phyloP scores from a whole-genome alignment of 2,797 vertebrate genomes.

The Acanthurus lineatus region DNA sequence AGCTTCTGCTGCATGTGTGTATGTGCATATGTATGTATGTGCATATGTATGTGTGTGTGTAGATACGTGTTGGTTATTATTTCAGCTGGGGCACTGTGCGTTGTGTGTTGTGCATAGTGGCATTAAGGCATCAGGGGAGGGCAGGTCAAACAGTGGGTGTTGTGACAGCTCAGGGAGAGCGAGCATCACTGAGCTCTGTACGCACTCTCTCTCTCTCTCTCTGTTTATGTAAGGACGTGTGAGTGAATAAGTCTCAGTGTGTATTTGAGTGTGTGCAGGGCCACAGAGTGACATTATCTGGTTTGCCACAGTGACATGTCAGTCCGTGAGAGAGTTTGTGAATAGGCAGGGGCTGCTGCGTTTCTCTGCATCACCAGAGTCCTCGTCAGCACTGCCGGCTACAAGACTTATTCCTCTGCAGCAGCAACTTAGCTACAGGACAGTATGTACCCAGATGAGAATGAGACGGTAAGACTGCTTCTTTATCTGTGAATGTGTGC shows the following conservation, averaged over 20 bases:
- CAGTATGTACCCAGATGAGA: slow-evolving; percentile 79
- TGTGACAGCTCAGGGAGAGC: slow-evolving; percentile 33
- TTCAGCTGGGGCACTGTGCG: slow-evolving; percentile 36
- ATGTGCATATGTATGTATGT: slow-evolving; percentile 42
- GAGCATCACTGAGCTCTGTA: slow-evolving; percentile 49
- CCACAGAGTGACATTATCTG: slow-evolving; percentile 56
- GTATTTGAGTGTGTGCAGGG: slow-evolving; percentile 10
- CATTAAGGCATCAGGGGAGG: slow-evolving; percentile 53
- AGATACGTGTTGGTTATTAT: slow-evolving; percentile 28
- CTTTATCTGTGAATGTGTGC: slow-evolving; percentile 38
- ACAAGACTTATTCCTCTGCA: slow-evolving; percentile 53
- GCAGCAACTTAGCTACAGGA: slow-evolving; percentile 54
- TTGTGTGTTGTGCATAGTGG: slow-evolving; percentile 39
- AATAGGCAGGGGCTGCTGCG: slow-evolving; percentile 40
- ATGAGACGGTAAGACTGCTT: slow-evolving; percentile 69
- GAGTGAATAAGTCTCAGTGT: slow-evolving; percentile 54
- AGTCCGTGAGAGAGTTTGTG: slow-evolving; percentile 62
- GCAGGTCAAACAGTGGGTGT: slow-evolving; percentile 62
- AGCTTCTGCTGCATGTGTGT: slow-evolving; percentile 58
- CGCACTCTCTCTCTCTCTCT: slow-evolving; percentile 2
- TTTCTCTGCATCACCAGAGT: slow-evolving; percentile 41
- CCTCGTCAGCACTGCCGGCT: slow-evolving; percentile 49
- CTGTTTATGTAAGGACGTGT: slow-evolving; percentile 70
- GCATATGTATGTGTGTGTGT: slow-evolving; percentile 22
- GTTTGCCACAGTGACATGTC: slow-evolving; percentile 61